Conservation (phyloP, 2,113 vertebrate species). For the Psilopsiagon aurifrons region DNA sequence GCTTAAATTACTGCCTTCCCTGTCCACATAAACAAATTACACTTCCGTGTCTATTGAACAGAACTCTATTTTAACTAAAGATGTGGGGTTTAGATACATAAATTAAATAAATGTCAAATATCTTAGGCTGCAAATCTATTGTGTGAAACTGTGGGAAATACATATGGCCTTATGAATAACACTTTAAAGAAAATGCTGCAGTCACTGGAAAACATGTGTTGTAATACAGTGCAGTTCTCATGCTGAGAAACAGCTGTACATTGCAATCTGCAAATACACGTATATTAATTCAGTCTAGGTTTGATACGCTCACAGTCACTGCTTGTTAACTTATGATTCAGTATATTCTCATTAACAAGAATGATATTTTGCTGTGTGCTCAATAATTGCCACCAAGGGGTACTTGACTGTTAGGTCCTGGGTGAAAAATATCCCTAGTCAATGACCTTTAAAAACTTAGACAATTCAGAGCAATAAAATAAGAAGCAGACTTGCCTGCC, state of each 20-base stretch:
- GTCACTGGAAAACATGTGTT: background rate
- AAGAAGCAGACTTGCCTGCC: background rate
- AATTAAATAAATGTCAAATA: background rate
- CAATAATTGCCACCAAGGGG: background rate
- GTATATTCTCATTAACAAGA: background rate
- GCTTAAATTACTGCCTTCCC: background rate
- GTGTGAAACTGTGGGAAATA: background rate
- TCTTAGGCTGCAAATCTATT: background rate
- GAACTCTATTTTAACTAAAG: background rate
- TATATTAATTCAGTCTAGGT: background rate
- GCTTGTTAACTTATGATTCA: background rate
- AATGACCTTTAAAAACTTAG: background rate
- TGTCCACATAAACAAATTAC: background rate
- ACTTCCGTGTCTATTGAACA: background rate
- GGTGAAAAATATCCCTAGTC: background rate
- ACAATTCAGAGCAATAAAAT: background rate
- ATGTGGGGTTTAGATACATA: background rate
- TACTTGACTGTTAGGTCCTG: background rate
- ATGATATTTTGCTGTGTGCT: background rate
- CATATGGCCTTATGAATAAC: background rate
- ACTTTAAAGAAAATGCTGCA: background rate
- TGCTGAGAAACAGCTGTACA: background rate
- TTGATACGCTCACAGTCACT: background rate
- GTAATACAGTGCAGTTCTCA: background rate
- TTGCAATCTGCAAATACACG: background rate